Evolutionary conservation across 2,113 vertebrate genomes (phyloP), one percentile per base, ranked within the genome.

Genomic region (Campylomormyrus numenius): DNA sequence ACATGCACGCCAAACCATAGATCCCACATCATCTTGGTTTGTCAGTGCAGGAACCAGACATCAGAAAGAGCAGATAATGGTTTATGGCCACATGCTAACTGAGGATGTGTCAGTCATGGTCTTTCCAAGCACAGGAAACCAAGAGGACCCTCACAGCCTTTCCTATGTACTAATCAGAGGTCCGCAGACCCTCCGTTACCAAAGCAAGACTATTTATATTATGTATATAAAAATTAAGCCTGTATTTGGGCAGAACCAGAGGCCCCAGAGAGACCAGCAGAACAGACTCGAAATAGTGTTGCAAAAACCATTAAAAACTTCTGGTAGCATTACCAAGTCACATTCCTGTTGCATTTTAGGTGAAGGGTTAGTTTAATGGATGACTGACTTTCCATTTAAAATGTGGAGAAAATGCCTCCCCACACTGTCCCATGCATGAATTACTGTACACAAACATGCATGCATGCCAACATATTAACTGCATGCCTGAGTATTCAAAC

Each of bases 11-110:
- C 49, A 87, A 49, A 31, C 39, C 42, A n/a, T 21, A 85, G 17
- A 49, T 11, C 24, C 42, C 45, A 24, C 10, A 24, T 85, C 4
- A 46, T 50, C 42, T 27, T 49, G 45, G 27, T 53, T 31, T 8
- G 9, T 27, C 50, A 87, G 85, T 35, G 50, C 85, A 53, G 50
- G 85, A 87, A 87, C 84, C 84, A 86, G 84, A 86, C 49, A 5
- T 46, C 83, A 15, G 46, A 50, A 85, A 85, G 2, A 31, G 84
- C 24, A 27, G 45, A 86, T 86, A 86, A 46, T 50, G 84, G 83
- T 11, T 85, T 24, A n/a, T 27, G 48, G 84, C 11, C 4, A 24
- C 84, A 27, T 49, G 45, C 48, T 50, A n/a, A 10, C n/a, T 48
- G 84, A 48, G 84, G 45, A 48, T 86, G n/a, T 45, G 39, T 24